Base-by-base conservation (phyloP, 2,113 vertebrate genomes). In the Pangasianodon hypophthalmus region DNA sequence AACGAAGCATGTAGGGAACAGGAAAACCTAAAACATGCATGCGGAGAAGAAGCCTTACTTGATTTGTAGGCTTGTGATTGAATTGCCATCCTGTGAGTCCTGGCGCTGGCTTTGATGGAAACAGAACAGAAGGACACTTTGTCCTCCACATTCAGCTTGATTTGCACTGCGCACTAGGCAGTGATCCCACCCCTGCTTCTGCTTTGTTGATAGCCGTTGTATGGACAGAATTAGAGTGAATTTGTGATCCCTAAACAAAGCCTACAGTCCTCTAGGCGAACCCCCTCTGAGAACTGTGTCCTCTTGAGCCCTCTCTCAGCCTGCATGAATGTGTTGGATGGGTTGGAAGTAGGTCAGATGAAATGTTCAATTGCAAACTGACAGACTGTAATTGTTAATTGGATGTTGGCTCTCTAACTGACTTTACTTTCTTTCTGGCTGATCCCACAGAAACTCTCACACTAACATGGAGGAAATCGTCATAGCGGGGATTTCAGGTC, bases 401-500 rank as follows among this genome's bases (percentile, higher is more conserved):
- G 3, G n/a, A 64, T 44, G 52, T 79, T 60, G 37, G 62, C 60
- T 52, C 32, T 88, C 80, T 32, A 85, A 67, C 41, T 64, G 44
- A 67, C 32, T 18, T 46, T 52, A 60, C 64, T 62, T 37, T n/a
- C 81, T 71, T 82, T 88, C 81, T 64, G 32, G 50, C 21, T 50
- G 81, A 52, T 77, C 32, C 80, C 79, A 71, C 91, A 96, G 95
- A 92, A 84, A 93, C 88, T 87, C 90, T 62, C 67, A 50, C 79
- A 44, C 88, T 87, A 93, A 89, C 67, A 99, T 99, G 98, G 98
- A 99, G 88, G 98, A 99, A 60, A 96, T 99, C 10, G 98, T 99
- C 88, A 96, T 99, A 85, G 96, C 98, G 37, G 98, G 98, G 86
- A 98, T 99, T 92, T 97, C 98, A 0, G 98, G 98, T 88, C 97